Base-by-base conservation (phyloP, 2,113 vertebrate genomes). In the Larimichthys polyactis region DNA sequence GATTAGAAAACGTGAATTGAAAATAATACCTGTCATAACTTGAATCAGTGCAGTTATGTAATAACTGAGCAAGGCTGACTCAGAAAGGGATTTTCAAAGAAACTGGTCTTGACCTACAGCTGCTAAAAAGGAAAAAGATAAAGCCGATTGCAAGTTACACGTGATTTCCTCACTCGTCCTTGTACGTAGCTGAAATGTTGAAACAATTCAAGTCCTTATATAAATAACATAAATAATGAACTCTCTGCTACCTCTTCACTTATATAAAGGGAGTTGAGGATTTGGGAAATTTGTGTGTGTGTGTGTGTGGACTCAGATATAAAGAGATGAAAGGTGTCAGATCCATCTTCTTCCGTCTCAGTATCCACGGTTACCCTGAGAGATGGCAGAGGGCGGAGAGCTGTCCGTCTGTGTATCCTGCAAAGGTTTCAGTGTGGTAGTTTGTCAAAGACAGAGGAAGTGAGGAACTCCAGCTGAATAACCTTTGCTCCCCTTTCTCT, bases 261-360 rank as follows among this genome's bases (percentile, higher is more conserved):
- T 85, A 19, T 62, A 46, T 78, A 72, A 79, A 59, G n/a, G 24
- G 11, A 43, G 59, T 10, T 19, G 32, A 71, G 64, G 16, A 3
- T 8, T 48, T 60, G 11, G 12, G 54, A 40, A 40, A 44, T 2
- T 20, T 36, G 49, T 24, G 24, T 24, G 24, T 57, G 16, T 54
- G 32, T 44, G 19, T 64, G 58, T 87, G 83, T 9, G 2, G 46
- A 75, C 75, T 82, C 5, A 0, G 68, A 82, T 43, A 80, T 22
- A 81, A 68, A 81, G 83, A 79, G 81, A 88, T 83, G 74, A 90
- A 88, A 79, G 68, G 83, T 73, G 83, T 86, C 81, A 70, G 76
- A 78, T 71, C 76, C 78, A 58, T 85, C 60, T 29, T 36, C 77
- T 60, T 57, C 75, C 54, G 62, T 66, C 75, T 75, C 78, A 6